Evolutionary conservation across 2,888 invertebrate genomes (phyloP), one percentile per base, ranked within the genome.

Genomic region (Cryptus armator): DNA sequence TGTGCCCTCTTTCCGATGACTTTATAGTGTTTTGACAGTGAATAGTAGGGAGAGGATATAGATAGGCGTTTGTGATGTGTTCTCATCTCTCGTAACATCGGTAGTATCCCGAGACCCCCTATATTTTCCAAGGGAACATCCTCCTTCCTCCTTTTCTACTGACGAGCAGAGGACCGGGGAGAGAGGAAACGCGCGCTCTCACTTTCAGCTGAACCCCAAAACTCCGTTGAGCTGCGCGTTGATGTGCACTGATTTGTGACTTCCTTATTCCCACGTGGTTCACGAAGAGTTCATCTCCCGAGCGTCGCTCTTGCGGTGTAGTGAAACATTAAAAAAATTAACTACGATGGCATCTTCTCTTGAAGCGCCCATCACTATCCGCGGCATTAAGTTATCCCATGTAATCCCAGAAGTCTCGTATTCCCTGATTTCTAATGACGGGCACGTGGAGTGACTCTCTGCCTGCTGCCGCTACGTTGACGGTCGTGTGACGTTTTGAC

Each of bases 21-120:
- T 10, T 75, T 56, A 80, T 43, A 32, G 71, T 84, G 77, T 81
- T 84, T 53, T 84, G 77, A 84, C 67, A 70, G 74, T 72, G 72
- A 62, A 16, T 16, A 3, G 48, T 12, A 14, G 43, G 59, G 44
- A 44, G 53, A 70, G 19, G 29, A 68, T 14, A 44, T 16, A 10
- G 68, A 56, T 37, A 78, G 46, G 74, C 64, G 53, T 77, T 68
- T 68, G 77, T 64, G 81, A 78, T 68, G 64, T 44, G 62, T 84
- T 76, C 64, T 66, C 62, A 24, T 72, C 64, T 78, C 16, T 53
- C 32, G 2, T 32, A 53, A 68, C 62, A 68, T 82, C 53, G 46
- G 56, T 46, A 24, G 19, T 19, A 19, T 53, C 16, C 9, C 66
- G 67, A 19, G 19, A 12, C 24, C 51, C 32, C 77, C n/a, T 10